A percentile compares a stretch with the other conserved stretches of the same genome.
Conservation (phyloP, 2,888 invertebrate genomes). For the Dioctria rufipes region DNA sequence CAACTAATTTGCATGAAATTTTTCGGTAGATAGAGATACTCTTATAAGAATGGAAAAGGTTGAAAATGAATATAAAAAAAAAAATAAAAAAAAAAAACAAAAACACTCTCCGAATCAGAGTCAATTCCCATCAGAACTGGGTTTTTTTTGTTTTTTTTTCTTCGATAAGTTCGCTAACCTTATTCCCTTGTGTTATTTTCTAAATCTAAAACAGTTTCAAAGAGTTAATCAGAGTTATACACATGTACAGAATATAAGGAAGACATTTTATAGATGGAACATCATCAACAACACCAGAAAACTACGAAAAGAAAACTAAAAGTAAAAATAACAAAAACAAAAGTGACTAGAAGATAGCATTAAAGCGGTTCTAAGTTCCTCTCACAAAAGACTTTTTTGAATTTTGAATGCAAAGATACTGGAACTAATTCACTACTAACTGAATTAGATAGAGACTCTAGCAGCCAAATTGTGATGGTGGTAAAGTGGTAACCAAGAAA, state of each 20-base stretch:
- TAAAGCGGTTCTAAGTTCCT: conserved; percentile 55
- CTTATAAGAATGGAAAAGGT: conserved; percentile 7
- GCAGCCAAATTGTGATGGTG: conserved; percentile 9
- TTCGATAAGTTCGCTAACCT: conserved; percentile 55
- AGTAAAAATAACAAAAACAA: conserved; percentile 29
- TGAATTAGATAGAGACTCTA: conserved; percentile 15
- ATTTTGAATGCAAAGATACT: conserved; percentile 53
- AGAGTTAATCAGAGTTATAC: no score
- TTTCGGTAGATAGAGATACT: background rate
- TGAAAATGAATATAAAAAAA: background rate
- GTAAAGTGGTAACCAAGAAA: background rate
- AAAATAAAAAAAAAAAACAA: no score
- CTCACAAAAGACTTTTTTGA: conserved; percentile 21
- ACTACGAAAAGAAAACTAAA: background rate
- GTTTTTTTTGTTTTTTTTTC: background rate
- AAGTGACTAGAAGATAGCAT: conserved; percentile 49
- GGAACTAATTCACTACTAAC: conserved; percentile 56
- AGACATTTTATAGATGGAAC: conserved; percentile 24
- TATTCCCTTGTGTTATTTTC: background rate
- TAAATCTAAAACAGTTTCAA: background rate
- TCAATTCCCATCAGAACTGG: conserved; percentile 34
- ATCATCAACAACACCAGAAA: background rate
- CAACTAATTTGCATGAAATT: conserved; percentile 55
- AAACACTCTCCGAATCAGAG: conserved; percentile 16
- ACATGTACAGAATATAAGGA: background rate